Evolutionary conservation across 1,140 invertebrate species (phyloP).

Genomic region (Brachionus rotundiformis): DNA sequence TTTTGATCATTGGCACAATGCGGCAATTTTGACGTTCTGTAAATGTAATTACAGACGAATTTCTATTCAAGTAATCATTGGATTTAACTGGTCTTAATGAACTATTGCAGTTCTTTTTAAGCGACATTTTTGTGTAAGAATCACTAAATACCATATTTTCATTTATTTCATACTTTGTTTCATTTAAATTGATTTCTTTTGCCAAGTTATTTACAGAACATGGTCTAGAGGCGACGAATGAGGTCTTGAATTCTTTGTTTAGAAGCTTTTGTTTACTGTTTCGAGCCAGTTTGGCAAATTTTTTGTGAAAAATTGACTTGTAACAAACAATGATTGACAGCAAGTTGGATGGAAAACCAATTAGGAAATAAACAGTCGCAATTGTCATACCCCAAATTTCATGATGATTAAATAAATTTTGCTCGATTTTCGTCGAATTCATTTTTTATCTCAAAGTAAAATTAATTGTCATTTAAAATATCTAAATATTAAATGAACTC

Average conservation of each 20-base stretch:
- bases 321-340: conserved; percentile 37
- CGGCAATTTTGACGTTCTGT: background rate
- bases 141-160: background rate
- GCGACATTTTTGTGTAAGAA: background rate
- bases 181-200: background rate
- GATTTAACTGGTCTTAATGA: conserved; percentile 1
- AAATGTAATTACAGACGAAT: background rate
- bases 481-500: background rate
- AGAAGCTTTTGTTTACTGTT: background rate
- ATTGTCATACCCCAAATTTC: conserved; percentile 38
- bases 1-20: background rate
- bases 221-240: background rate
- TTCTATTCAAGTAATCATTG: background rate
- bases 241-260: conserved; percentile 22
- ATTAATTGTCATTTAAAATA: background rate
- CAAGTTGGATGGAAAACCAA: conserved; percentile 50
- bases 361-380: conserved; percentile 18
- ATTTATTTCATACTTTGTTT: background rate
- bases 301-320: conserved; percentile 22
- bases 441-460: background rate
- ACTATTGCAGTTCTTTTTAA: background rate
- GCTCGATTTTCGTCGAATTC: background rate
- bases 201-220: background rate
- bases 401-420: conserved; percentile 33
- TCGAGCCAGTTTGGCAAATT: background rate